These are phyloP conservation scores for Zygaena filipendulae DNA, from an alignment of 2,888 invertebrate species.

Conservation along the genomic window DNA sequence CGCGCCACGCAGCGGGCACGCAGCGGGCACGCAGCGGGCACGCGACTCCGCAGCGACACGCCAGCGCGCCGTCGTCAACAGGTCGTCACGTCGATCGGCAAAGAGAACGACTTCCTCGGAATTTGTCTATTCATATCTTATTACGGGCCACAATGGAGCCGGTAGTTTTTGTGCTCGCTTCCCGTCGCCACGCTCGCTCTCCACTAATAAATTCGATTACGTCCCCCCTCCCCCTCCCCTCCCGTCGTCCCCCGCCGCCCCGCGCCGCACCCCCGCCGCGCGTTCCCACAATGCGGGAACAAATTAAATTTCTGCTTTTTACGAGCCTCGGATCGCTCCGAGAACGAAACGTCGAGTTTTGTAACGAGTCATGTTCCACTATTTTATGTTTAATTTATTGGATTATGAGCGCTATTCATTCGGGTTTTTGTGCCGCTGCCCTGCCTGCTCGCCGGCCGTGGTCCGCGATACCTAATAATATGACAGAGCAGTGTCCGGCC, in stretches of 20 bases:
- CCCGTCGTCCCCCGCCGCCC: background rate
- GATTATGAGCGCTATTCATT: constrained; percentile 18
- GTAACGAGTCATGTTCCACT: constrained; percentile 24
- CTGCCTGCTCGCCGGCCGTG: constrained; percentile 6
- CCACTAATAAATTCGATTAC: constrained; percentile 33
- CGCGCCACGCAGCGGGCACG: background rate
- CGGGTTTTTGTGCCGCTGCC: constrained; percentile 5
- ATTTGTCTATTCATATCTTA: constrained; percentile 20
- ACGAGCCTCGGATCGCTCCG: constrained; percentile 21
- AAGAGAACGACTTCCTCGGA: constrained; percentile 5
- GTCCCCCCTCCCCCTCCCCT: constrained; percentile 9
- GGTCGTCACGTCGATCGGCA: background rate
- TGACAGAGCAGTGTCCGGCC: constrained; percentile 5
- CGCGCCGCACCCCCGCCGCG: constrained; percentile 5
- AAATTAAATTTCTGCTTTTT: constrained; percentile 27
- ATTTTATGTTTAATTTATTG: constrained; percentile 29
- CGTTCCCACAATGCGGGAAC: constrained; percentile 18
- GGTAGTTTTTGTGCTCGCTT: constrained; percentile 14
- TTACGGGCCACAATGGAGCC: constrained; percentile 16
- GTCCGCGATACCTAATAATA: constrained; percentile 8
- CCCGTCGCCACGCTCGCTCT: constrained; percentile 22
- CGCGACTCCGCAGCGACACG: background rate
- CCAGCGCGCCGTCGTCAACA: background rate
- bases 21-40: background rate
- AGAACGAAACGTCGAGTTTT: constrained; percentile 16